Evolutionary conservation across 2,888 invertebrate genomes (phyloP), one percentile per base, ranked within the genome.

Genomic region (Therioaphis trifolii): DNA sequence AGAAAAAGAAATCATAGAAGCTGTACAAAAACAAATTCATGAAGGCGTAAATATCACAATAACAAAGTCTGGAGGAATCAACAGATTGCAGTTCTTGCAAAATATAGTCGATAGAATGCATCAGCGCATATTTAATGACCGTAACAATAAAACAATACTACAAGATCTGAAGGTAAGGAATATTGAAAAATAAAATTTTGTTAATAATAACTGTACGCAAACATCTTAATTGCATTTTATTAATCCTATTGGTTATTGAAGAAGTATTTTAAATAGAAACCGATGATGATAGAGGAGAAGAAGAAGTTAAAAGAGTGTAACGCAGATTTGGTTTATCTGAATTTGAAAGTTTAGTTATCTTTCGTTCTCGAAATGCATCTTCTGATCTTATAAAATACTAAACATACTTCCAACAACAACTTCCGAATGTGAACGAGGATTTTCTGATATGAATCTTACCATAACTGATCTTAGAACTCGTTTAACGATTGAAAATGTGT

Each of bases 371-470:
- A 52, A 52, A 52, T 52, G 52, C 15, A 15, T 52, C 52, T 52
- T 52, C 52, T 52, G 52, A 52, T 15, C 15, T 52, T 52, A 18
- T 52, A 52, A 52, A 52, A 52, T 12, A 7, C 9, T 15, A 14
- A 52, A 52, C 52, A 18, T 52, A 49, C 27, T 71, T 27, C 49
- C 49, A 49, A 46, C 27, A 49, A 49, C 49, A 27, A 71, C 71
- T n/a, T 49, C 71, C 1, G 49, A 49, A 49, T 71, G 71, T 49
- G 27, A 49, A 49, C 46, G 49, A 71, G 71, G n/a, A n/a, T n/a
- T n/a, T n/a, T n/a, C n/a, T n/a, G 49, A 46, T 71, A 49, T 71
- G 71, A 71, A 71, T 71, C 49, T 49, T 11, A 49, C n/a, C 18
- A 46, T 49, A 49, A 49, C 27, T 71, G 29, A 71, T 46, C 24